These are phyloP conservation scores for Apostichopus leukothele DNA, from an alignment of 53 echinoderm and acorn worm genomes.

Conservation along the genomic window DNA sequence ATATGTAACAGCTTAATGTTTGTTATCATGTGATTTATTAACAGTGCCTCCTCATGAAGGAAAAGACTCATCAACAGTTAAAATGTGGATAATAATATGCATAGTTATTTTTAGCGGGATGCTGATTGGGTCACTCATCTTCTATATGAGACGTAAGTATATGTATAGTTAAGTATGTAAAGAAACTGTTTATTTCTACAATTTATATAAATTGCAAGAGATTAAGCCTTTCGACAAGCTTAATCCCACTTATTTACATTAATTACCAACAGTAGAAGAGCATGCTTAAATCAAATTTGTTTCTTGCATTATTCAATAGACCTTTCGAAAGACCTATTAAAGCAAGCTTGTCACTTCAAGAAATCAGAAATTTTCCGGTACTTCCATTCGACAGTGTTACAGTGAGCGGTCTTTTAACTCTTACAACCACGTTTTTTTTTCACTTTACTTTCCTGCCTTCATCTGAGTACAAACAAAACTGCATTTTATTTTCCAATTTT, in stretches of 20 bases:
- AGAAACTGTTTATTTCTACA: not conserved
- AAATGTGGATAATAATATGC: not conserved
- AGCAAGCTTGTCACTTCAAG: too few relatives aligned
- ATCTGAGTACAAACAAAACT: too few relatives aligned
- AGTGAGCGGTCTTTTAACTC: too few relatives aligned
- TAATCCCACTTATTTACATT: not conserved
- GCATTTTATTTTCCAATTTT: too few relatives aligned
- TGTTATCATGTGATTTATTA: not conserved
- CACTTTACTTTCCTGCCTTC: too few relatives aligned
- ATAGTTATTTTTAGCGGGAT: not conserved
- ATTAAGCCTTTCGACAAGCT: not conserved
- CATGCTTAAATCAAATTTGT: not conserved
- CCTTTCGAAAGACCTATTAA: too few relatives aligned
- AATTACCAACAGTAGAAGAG: not conserved
- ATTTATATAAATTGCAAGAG: not conserved
- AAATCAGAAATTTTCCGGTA: too few relatives aligned
- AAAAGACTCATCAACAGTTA: not conserved
- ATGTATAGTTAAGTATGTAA: not conserved
- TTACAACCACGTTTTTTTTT: too few relatives aligned
- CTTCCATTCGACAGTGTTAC: too few relatives aligned
- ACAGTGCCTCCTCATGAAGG: not conserved
- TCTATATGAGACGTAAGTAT: not conserved
- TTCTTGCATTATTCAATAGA: not conserved
- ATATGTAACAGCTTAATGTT: not conserved
- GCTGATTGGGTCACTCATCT: not conserved